Percentiles rank a stretch among this genome's conserved stretches.
phyloP scores from a whole-genome alignment of 2,797 vertebrate genomes.

The Schizopygopsis pylzovi region DNA sequence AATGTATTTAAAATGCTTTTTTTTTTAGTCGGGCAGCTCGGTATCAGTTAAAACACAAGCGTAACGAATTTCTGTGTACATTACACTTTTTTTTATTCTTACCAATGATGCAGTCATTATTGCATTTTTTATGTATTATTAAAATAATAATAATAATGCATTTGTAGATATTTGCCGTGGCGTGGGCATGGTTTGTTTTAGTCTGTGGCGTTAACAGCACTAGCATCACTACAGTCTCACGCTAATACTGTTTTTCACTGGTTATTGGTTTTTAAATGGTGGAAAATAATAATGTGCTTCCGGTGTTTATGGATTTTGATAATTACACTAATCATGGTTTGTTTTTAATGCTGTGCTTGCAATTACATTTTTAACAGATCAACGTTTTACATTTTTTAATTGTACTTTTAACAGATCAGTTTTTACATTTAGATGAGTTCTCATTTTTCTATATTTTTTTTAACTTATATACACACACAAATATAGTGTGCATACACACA shows the following conservation, averaged over 20 bases:
- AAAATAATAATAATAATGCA: neutral
- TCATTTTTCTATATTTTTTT: neutral
- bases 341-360: slow-evolving; percentile 68
- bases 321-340: neutral
- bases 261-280: neutral
- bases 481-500: no score
- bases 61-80: neutral
- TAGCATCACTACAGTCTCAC: neutral
- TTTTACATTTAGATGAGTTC: no score
- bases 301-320: slow-evolving; percentile 8
- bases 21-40: neutral
- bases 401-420: no score
- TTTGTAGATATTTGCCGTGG: neutral
- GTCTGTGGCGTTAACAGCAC: neutral
- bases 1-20: neutral
- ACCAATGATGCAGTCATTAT: neutral
- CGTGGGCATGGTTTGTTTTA: neutral
- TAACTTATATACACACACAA: neutral
- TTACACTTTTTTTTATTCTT: neutral
- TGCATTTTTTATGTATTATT: neutral
- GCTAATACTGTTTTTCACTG: neutral
- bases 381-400: neutral
- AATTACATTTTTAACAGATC: slow-evolving; percentile 8
- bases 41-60: neutral
- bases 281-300: slow-evolving; percentile 28